phyloP scores from a whole-genome alignment of 2,797 vertebrate species.

The Rhincodon typus region DNA sequence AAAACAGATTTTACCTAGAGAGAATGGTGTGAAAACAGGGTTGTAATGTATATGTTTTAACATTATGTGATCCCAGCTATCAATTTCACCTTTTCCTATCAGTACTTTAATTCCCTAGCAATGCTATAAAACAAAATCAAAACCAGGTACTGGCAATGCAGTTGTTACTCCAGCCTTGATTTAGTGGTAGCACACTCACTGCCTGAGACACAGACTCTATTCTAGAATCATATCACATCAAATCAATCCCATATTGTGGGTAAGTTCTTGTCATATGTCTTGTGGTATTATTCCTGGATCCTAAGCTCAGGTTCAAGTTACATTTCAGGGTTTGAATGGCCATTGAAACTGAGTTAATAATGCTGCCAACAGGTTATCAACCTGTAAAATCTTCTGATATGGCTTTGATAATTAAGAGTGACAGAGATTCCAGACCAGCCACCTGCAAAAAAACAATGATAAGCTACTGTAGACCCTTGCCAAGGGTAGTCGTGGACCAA shows the following conservation, averaged over 20 bases:
- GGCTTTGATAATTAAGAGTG: no score
- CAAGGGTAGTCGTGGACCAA: no score
- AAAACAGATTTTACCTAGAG: slow-evolving; percentile 31
- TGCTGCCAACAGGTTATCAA: no score
- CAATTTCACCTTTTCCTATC: background rate
- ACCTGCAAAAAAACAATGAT: no score
- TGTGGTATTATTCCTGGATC: no score
- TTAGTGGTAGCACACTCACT: background rate
- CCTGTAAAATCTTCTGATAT: no score
- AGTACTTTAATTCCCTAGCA: background rate
- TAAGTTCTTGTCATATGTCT: background rate
- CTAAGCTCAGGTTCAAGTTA: no score
- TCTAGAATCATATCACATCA: background rate
- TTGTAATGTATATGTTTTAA: slow-evolving; percentile 24
- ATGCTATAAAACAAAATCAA: background rate
- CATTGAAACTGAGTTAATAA: no score
- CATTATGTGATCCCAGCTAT: background rate
- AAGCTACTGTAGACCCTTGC: no score
- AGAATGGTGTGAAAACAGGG: slow-evolving; percentile 25
- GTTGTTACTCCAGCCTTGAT: background rate
- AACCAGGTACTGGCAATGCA: background rate
- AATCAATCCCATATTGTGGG: background rate
- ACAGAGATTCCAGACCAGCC: no score
- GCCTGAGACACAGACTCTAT: no score
- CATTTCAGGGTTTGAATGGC: no score